Conservation (phyloP, 2,113 vertebrate genomes). For the Sphyrna mokarran region DNA sequence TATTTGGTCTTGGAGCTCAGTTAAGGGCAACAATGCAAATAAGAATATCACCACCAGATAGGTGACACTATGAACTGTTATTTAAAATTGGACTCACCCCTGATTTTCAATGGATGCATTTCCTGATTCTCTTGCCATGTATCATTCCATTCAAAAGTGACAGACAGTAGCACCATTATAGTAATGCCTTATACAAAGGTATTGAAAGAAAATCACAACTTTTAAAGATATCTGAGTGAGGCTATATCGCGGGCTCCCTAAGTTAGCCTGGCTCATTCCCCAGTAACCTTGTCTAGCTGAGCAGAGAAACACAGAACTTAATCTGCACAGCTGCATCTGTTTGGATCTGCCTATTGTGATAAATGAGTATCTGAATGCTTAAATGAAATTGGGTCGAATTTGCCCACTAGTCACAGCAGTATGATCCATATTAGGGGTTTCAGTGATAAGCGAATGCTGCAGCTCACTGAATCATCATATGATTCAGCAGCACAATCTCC, state of each 20-base stretch:
- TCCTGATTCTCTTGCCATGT: background rate
- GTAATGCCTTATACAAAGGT: background rate
- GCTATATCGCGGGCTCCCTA: background rate
- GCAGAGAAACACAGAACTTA: background rate
- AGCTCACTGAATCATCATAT: slow-evolving; percentile 17
- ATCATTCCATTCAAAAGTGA: background rate
- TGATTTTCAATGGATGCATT: background rate
- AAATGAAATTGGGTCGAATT: background rate
- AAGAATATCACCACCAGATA: background rate
- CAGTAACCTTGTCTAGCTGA: background rate
- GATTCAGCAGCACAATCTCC: background rate
- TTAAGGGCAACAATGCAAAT: background rate
- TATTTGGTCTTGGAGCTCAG: background rate
- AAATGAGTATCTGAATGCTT: background rate
- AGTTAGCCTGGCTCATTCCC: background rate
- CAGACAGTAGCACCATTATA: background rate
- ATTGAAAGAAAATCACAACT: background rate
- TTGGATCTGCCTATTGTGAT: background rate
- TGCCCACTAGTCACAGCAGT: background rate
- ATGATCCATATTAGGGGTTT: background rate
- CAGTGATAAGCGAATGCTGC: background rate
- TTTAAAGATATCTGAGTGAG: background rate
- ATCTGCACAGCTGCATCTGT: background rate
- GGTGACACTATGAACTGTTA: background rate
- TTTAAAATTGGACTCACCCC: background rate